Base-by-base conservation (phyloP, 2,113 vertebrate genomes). In the Tringa solitaria region DNA sequence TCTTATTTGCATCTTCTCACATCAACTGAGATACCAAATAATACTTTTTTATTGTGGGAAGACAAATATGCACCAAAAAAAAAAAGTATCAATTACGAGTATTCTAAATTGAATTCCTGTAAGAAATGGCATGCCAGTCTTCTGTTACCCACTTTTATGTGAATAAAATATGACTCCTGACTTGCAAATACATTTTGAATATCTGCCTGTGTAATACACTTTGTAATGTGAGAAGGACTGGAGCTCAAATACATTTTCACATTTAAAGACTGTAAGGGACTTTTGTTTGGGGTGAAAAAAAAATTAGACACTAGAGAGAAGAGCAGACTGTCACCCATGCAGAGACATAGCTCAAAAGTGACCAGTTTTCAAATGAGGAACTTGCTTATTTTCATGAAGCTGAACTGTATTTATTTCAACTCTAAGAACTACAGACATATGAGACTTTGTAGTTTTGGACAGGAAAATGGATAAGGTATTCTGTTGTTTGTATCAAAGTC, bases 71-170 rank as follows among this genome's bases (percentile, higher is more conserved):
- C 13, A 35, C 17, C 23, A 59, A 61, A 33, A n/a, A 24, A 39
- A 30, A 61, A 5, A 37, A 43, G 8, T 67, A 57, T 8, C 0
- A 0, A 15, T 23, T 67, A 14, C 1, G 2, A 39, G 16, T 67
- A 24, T 75, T 89, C 46, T 10, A 45, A 75, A 75, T 21, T 2
- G 7, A 54, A 67, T 75, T 35, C 18, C 19, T 53, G 21, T 73
- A 45, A 28, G 37, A 79, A 72, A 30, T 27, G 18, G 10, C 24
- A 50, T 2, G n/a, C 28, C 19, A 59, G 24, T 50, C n/a, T 54
- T 61, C 32, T 45, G 8, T 41, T 89, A 57, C 61, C 48, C 7
- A 8, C 57, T 63, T 67, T 50, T 33, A 48, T 16, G 13, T 20
- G 59, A 78, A 20, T 87, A 54, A 77, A 73, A 41, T 48, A 28